These are phyloP conservation scores for Podarcis cretensis DNA, from an alignment of 2,113 vertebrate species.

Conservation along the genomic window DNA sequence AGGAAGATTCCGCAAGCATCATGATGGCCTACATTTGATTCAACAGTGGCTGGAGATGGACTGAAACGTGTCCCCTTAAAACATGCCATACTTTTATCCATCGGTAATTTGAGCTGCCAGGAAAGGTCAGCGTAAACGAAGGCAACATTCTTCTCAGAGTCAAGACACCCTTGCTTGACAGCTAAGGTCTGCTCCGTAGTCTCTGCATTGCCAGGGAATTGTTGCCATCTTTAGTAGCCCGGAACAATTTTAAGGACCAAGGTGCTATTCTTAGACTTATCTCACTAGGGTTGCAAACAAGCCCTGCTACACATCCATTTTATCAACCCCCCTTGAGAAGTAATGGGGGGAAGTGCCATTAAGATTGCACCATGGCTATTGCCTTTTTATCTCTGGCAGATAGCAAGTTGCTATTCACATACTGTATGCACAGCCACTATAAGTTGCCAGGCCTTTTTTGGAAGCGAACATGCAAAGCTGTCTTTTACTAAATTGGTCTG, in stretches of 20 bases:
- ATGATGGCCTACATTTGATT: not conserved
- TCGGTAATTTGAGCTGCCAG: not conserved
- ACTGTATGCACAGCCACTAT: not conserved
- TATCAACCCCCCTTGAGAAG: not conserved
- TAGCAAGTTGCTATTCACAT: not conserved
- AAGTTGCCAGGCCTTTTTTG: not conserved
- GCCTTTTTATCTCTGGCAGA: not conserved
- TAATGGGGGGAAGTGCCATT: rapidly evolving
- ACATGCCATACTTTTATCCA: not conserved
- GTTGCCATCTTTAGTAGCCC: rapidly evolving
- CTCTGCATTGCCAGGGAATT: not conserved
- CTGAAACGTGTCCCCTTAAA: not conserved
- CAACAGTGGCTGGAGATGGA: not conserved
- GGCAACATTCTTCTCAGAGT: not conserved
- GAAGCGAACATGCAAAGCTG: not conserved
- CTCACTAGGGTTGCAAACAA: slow-evolving; percentile 48
- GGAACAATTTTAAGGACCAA: not conserved
- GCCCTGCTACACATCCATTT: slow-evolving; percentile 36
- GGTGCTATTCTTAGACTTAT: slow-evolving; percentile 62
- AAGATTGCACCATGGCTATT: not conserved
- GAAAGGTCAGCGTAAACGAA: not conserved
- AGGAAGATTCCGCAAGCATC: not conserved
- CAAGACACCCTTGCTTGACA: not conserved
- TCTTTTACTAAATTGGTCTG: not conserved
- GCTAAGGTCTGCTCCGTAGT: not conserved